Conservation (phyloP, 2,888 invertebrate species). For the Oeneis ivallda region DNA sequence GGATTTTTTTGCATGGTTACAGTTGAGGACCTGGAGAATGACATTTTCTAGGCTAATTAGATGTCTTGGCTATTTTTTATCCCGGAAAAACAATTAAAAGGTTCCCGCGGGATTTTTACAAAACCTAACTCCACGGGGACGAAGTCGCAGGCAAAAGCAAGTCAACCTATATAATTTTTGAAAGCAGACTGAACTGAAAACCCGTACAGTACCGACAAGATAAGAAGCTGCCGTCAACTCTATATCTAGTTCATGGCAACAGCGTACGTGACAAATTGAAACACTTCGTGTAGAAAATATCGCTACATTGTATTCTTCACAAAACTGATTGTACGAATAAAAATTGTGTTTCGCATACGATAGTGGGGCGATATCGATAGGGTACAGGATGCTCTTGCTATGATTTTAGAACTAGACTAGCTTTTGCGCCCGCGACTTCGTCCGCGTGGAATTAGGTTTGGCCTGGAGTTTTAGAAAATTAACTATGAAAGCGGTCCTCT, state of each 20-base stretch:
- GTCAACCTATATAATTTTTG: not conserved
- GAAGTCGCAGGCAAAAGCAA: no score
- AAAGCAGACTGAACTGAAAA: not conserved
- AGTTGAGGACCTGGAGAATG: no score
- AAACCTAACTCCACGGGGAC: not conserved
- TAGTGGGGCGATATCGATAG: not conserved
- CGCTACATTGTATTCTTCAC: not conserved
- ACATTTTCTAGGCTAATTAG: no score
- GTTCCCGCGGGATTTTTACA: no score
- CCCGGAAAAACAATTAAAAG: no score
- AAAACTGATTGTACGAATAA: conserved; percentile 2
- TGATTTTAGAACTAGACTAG: no score
- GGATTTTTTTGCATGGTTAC: no score
- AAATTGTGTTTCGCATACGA: not conserved
- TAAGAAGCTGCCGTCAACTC: conserved; percentile 12
- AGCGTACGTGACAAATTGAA: conserved; percentile 10
- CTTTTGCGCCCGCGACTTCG: no score
- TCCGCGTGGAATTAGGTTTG: no score
- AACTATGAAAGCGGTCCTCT: no score
- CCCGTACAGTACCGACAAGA: not conserved
- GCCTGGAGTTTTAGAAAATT: no score
- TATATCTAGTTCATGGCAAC: conserved; percentile 13
- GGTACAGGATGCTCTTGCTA: not conserved
- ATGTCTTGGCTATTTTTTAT: no score
- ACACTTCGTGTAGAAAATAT: not conserved